Base-by-base conservation (phyloP, 2,113 vertebrate genomes). In the human region DNA sequence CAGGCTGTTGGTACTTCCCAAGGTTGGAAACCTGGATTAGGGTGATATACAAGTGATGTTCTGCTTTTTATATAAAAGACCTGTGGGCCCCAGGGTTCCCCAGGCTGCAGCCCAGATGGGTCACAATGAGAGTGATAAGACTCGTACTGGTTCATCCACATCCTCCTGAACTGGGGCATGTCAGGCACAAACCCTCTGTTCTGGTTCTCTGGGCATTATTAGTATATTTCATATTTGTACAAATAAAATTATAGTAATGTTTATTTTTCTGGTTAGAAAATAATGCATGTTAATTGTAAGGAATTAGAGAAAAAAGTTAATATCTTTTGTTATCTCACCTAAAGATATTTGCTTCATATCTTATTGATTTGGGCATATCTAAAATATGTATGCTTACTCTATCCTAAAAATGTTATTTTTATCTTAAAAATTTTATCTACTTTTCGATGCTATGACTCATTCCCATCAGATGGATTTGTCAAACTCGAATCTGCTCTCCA, bases 261-360 rank as follows among this genome's bases (percentile, higher is more conserved):
- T 70, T 81, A n/a, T n/a, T 90, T 91, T 94, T 85, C 79, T 87
- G 75, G 10, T 83, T 84, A 76, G 35, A 92, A 97, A 90, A 79
- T 78, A 79, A 48, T 61, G 8, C 8, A 6, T 50, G 48, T 50
- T 94, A 43, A 57, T n/a, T 90, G 10, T 68, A 80, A 92, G 45
- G n/a, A 85, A 90, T 83, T 96, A 78, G 48, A 68, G 78, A 48
- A 80, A 66, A 89, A 93, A 92, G 55, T 90, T 55, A 70, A 5
- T 86, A 23, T 45, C 23, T 12, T 89, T 82, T 52, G 20, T 84
- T 75, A 57, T 79, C 43, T 45, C 13, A 38, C 52, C 38, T 83
- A 30, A 40, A 94, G 75, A 61, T 45, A 55, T 70, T 90, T 90
- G 59, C 45, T 89, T 40, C 38, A 8, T 68, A n/a, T 78, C 52